Base-by-base conservation (phyloP, 2,888 invertebrate species). In the Sceliomorpha sp. region DNA sequence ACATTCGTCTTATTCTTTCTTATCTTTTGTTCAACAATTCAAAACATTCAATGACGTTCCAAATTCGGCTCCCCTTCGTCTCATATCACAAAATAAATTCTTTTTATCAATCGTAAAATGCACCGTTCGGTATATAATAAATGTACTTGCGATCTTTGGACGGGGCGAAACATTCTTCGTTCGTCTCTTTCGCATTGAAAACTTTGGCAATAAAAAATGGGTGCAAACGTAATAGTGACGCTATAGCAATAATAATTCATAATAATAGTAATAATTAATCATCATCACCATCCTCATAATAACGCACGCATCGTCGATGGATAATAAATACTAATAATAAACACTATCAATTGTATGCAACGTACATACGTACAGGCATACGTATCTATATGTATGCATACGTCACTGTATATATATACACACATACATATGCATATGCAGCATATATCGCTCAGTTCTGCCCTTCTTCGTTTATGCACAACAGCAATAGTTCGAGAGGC, bases 401-500 rank as follows among this genome's bases (percentile, higher is more conserved):
- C 71, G 69, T 56, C 12, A 20, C 14, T 36, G 2, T 9, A 8
- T 26, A 36, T 24, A 9, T 24, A 14, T 37, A 13, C 71, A 72
- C 73, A 72, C 64, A 72, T 70, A 74, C 70, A 73, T 53, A 64
- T 62, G 64, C 69, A 75, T 20, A 20, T 20, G 5, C 5, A 20
- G 70, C 62, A 63, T 26, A 32, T 51, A 58, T 66, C 60, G 67
- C 56, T 60, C 55, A 44, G 44, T 45, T 60, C 55, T 26, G 32
- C 39, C 39, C 56, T 59, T 51, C 48, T 69, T 63, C 55, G 72
- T 64, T 74, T 75, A 78, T 78, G 79, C 78, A 71, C 80, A 77
- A 71, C 76, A 83, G 81, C 83, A 81, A 83, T 84, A 79, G 60
- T 82, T 83, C 78, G 79, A 85, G 88, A 87, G 88, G 87, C 88